Evolutionary conservation across 2,888 invertebrate genomes (phyloP).

Genomic region (Amphipoea lucens): DNA sequence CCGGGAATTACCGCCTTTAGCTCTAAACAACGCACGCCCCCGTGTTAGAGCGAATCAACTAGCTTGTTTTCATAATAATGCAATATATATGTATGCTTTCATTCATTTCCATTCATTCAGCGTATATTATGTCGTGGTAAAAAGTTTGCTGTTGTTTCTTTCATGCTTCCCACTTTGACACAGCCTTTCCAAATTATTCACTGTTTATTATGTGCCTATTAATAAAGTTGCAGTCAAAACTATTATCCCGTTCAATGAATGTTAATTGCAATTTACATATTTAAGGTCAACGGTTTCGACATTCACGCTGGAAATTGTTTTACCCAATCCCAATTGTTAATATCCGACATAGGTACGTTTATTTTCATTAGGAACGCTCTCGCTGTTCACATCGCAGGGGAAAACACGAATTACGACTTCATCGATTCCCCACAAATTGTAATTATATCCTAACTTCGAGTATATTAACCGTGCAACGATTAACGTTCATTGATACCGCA

Average conservation of each 20-base stretch:
- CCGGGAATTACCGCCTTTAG: slow-evolving; percentile 70
- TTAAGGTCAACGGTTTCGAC: slow-evolving; percentile 36
- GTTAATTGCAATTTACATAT: slow-evolving; percentile 56
- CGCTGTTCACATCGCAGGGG: slow-evolving; percentile 47
- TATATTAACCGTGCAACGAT: slow-evolving; percentile 51
- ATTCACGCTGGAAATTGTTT: slow-evolving; percentile 33
- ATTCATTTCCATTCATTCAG: slow-evolving; percentile 38
- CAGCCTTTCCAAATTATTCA: slow-evolving; percentile 27
- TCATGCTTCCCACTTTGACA: slow-evolving; percentile 10
- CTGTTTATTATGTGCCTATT: slow-evolving; percentile 22
- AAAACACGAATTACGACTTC: slow-evolving; percentile 69
- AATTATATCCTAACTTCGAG: slow-evolving; percentile 65
- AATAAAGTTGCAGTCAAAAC: slow-evolving; percentile 33
- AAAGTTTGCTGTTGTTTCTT: slow-evolving; percentile 26
- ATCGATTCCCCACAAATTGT: slow-evolving; percentile 69
- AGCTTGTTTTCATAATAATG: slow-evolving; percentile 52
- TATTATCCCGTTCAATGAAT: slow-evolving; percentile 54
- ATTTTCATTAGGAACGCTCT: slow-evolving; percentile 70
- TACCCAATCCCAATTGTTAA: slow-evolving; percentile 53
- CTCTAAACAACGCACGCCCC: slow-evolving; percentile 62
- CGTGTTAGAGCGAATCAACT: slow-evolving; percentile 57
- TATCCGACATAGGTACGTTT: slow-evolving; percentile 64
- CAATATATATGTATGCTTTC: slow-evolving; percentile 34
- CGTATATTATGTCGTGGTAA: slow-evolving; percentile 6
- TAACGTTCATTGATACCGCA: slow-evolving; percentile 54